Base-by-base conservation (phyloP, 2,888 invertebrate genomes). In the Eristalis intricaria region DNA sequence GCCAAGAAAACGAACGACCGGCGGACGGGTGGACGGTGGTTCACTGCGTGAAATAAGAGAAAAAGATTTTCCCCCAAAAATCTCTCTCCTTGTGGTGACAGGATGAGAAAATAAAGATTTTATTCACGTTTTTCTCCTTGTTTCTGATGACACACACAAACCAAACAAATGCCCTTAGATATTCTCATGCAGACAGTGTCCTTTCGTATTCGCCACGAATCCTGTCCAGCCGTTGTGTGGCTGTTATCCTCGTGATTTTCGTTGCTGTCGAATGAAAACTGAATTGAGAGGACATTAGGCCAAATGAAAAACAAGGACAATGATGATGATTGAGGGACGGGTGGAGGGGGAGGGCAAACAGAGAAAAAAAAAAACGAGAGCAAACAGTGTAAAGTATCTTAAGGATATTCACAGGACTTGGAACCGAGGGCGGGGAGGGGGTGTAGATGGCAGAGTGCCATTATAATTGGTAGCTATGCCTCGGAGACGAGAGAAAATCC, bases 81-180 rank as follows among this genome's bases (percentile, higher is more conserved):
- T 58, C 65, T 63, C 40, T 71, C 65, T 56, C 43, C 66, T 71
- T 40, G 75, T 69, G 43, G 70, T 63, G 78, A 87, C 43, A 43
- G 50, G 50, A 79, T 23, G 60, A 32, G 73, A 79, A 79, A 87
- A 86, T 86, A 73, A 80, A 73, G 76, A 87, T 84, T 83, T 87
- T 43, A 76, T 84, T 84, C 87, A 87, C 84, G 87, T 83, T 80
- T 76, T 26, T 43, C 66, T 70, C 70, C 71, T 40, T 26, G 43
- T 71, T 60, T 74, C 71, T 60, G 61, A 7, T 76, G 78, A 78
- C 60, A 70, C 38, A 38, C 35, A n/a, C 50, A 19, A 5, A 19
- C 8, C n/a, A 50, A 19, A 19, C 19, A 50, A 19, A 19, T 50
- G 73, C 79, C 82, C 73, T 82, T 61, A 40, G 78, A 66, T 75